These are phyloP conservation scores for Taeniopygia guttata DNA, from an alignment of 2,797 vertebrate species.

Conservation along the genomic window DNA sequence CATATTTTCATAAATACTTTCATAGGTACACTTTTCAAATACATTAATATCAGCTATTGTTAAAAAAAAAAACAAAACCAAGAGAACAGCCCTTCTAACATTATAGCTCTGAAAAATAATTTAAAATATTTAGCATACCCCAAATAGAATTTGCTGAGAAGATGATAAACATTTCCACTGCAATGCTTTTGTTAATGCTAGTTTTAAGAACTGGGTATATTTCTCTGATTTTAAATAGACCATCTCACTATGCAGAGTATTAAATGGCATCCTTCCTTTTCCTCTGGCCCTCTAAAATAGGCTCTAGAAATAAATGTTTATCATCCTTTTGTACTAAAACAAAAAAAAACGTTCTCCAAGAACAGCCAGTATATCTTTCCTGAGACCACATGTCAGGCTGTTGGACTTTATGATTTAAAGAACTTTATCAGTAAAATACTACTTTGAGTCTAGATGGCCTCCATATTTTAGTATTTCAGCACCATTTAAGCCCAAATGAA, in stretches of 20 bases:
- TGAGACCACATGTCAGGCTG: background rate
- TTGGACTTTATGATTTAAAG: background rate
- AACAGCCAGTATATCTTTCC: background rate
- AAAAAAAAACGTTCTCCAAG: background rate
- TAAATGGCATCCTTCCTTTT: background rate
- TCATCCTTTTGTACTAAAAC: background rate
- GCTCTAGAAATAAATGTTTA: background rate
- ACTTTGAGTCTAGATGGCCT: background rate
- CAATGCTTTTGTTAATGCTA: background rate
- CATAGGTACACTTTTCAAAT: background rate
- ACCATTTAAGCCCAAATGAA: background rate
- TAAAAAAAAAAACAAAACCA: too few species aligned
- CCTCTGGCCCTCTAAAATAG: background rate
- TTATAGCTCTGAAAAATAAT: background rate
- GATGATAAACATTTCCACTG: background rate
- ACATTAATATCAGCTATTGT: background rate
- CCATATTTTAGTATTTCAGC: background rate
- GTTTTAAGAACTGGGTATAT: background rate
- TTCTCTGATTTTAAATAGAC: background rate
- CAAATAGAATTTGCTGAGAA: background rate
- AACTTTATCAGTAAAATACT: background rate
- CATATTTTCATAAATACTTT: background rate
- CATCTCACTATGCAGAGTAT: background rate
- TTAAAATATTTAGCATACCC: background rate
- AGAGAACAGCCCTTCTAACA: accelerated